phyloP scores from a whole-genome alignment of 35 echinoderm and acorn worm species.

The Holothuria glaberrima region DNA sequence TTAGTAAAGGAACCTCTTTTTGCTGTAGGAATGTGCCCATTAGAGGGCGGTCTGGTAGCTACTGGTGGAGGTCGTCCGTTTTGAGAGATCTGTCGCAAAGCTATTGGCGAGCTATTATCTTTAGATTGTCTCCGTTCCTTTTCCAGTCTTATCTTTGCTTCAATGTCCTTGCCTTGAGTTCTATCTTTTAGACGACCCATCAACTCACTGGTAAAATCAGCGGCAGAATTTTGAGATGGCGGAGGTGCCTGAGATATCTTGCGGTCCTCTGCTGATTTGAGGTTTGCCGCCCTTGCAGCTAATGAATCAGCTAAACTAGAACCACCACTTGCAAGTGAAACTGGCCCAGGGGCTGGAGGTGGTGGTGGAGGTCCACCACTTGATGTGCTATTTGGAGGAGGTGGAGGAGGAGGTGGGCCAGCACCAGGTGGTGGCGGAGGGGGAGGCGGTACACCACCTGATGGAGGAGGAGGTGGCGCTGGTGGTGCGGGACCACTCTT shows the following conservation, averaged over 20 bases:
- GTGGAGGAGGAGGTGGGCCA: background rate
- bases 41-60: background rate
- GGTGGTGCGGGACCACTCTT: background rate
- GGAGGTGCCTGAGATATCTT: background rate
- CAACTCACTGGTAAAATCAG: constrained; percentile 11
- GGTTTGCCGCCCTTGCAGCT: constrained; percentile 28
- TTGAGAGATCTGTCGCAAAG: background rate
- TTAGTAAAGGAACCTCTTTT: constrained; percentile 6
- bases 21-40: background rate
- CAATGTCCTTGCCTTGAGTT: background rate
- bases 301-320: constrained; percentile 34
- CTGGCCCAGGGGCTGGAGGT: constrained; percentile 34
- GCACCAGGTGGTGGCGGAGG: background rate
- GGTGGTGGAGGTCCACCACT: constrained; percentile 54
- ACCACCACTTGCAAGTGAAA: background rate
- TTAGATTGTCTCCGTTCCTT: background rate
- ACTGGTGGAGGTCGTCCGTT: background rate
- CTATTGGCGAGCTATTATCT: background rate
- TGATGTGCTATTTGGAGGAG: background rate
- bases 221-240: background rate
- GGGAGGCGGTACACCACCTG: constrained; percentile 19
- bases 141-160: too few relatives aligned
- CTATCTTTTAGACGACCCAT: background rate
- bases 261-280: constrained; percentile 31
- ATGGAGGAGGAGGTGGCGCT: constrained; percentile 18